Base-by-base conservation (phyloP, 1,140 invertebrate species). In the Leptinotarsa defecta region DNA sequence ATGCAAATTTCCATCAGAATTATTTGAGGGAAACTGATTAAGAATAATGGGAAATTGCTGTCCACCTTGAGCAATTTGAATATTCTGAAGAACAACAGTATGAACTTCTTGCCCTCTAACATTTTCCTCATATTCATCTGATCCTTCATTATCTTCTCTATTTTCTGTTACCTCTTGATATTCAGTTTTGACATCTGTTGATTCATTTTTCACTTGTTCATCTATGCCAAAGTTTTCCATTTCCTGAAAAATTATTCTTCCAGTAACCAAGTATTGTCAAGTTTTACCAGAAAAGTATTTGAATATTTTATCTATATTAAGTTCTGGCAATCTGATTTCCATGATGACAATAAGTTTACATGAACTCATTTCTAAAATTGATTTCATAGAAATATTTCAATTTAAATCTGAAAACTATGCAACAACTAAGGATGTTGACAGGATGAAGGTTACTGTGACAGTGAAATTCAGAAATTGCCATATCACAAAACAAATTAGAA, bases 1-100 rank as follows among this genome's bases (percentile, higher is more conserved):
- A 61, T 83, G 69, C 15, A 84, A 70, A 76, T 84, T 84, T 34
- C 83, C 83, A 82, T 85, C 81, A 13, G 81, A 79, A 72, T 84
- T 81, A 48, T 75, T 70, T 48, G 71, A 67, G 27, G 71, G 57
- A 49, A 74, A 79, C 24, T 75, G 67, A 24, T 79, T 74, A 62
- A 81, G 61, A 17, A 82, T 69, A 15, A 79, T 64, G 20, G 81
- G 77, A 69, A 65, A 68, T 13, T 76, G 27, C 17, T 43, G 43
- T 13, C 22, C 34, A 11, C 22, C 19, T 4, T 68, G 20, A 64
- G 69, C 27, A 48, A 74, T 24, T 13, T 71, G 63, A 19, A 68
- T 70, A 73, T 73, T 73, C 48, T 73, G 71, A 20, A 73, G 62
- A 43, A 73, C 71, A n/a, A 73, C 71, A 43, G 71, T 73, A 19